Base-by-base conservation (phyloP, 1,140 invertebrate genomes). In the Drosophila varians region DNA sequence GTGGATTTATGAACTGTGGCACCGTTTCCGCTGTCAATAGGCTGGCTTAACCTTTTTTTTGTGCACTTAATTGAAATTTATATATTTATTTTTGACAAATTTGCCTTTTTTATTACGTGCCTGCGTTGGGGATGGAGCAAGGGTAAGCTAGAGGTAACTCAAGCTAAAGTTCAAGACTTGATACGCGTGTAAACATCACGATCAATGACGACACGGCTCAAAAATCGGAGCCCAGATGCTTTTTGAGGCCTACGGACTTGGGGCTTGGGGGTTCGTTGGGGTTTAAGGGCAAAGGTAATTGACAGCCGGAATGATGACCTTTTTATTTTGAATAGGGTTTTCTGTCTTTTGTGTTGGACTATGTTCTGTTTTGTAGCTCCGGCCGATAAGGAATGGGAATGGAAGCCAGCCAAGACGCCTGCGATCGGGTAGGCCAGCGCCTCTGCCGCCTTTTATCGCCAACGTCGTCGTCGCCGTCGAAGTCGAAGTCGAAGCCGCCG, bases 211-310 rank as follows among this genome's bases (percentile, higher is more conserved):
- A 49, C 54, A 65, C 12, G 43, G 28, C 16, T 51, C 11, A 28
- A 69, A 70, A 42, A 34, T 56, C 18, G 46, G 25, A 65, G 19
- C 26, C 21, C n/a, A 47, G 31, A 28, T 62, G 16, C 12, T 21
- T 19, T 8, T 60, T 64, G 26, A 40, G 55, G 61, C 46, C 60
- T 61, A 64, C 40, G 14, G 18, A 16, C 12, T 14, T 23, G n/a
- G n/a, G 21, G 21, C 21, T 21, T 21, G 21, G 19, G 36, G 34
- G 69, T 61, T 72, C 56, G 61, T 55, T 56, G 48, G 45, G 60
- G 76, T 48, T 79, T 64, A 74, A 77, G 79, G 64, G 77, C 52
- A 53, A 52, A 82, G 78, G 70, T 84, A 75, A 78, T 68, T 79
- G 80, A 64, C 79, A 79, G 65, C 7, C 21, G 21, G 5, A 51